These are phyloP conservation scores for Torymus texanus DNA, from an alignment of 2,888 invertebrate genomes.

Conservation along the genomic window DNA sequence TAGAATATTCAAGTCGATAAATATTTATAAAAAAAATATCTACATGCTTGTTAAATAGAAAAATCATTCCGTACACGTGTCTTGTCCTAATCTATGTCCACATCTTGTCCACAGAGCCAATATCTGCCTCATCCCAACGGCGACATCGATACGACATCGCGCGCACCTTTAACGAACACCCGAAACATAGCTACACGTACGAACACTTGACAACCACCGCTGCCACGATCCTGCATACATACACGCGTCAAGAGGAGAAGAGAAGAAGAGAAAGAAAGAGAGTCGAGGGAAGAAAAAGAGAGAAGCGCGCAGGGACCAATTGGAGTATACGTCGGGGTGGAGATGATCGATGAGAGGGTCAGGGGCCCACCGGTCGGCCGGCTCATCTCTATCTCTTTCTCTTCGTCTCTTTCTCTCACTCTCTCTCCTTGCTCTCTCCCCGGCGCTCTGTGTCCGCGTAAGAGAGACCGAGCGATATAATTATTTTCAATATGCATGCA, in stretches of 20 bases:
- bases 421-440: slow-evolving; percentile 59
- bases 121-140: too few species aligned
- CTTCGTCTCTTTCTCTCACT: neutral
- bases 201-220: neutral
- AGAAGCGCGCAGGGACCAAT: slow-evolving; percentile 23
- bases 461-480: slow-evolving; percentile 68
- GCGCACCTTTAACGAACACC: neutral
- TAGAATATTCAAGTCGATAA: too few species aligned
- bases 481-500: slow-evolving; percentile 69
- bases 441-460: slow-evolving; percentile 55
- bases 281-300: slow-evolving; percentile 5
- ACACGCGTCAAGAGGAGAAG: neutral
- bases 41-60: too few species aligned
- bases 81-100: too few species aligned
- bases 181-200: neutral
- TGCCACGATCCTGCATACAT: neutral
- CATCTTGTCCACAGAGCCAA: too few species aligned
- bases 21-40: too few species aligned
- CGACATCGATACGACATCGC: neutral
- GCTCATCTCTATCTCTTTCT: slow-evolving; percentile 63
- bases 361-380: slow-evolving; percentile 67
- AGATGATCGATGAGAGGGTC: slow-evolving; percentile 74
- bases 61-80: too few species aligned
- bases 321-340: slow-evolving; percentile 62
- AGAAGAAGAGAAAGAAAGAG: neutral